A percentile compares a stretch with the other conserved stretches of the same genome.
Evolutionary conservation across 2,797 vertebrate species (phyloP).

Genomic region (Pogoniulus pusillus): DNA sequence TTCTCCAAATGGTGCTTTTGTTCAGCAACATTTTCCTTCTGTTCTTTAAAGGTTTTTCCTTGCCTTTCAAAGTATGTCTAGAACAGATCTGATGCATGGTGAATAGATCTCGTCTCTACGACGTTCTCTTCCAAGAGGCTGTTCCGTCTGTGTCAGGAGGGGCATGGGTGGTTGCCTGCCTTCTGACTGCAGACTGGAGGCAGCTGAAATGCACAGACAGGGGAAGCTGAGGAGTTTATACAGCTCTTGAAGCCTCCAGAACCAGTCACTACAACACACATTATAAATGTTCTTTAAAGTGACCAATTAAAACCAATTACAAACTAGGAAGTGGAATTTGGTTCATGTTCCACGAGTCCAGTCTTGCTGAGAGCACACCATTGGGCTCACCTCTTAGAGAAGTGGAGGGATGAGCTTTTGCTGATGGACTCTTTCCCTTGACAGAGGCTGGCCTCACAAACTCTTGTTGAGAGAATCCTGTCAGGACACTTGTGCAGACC

Average conservation of each 20-base stretch:
- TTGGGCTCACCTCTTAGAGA: neutral
- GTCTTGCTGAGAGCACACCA: neutral
- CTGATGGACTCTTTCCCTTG: neutral
- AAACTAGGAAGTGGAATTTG: neutral
- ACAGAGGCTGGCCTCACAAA: neutral
- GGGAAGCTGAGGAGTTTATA: neutral
- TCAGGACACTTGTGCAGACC: neutral
- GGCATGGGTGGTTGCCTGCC: neutral
- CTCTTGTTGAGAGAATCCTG: neutral
- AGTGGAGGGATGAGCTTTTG: neutral
- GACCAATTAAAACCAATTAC: neutral
- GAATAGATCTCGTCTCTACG: neutral
- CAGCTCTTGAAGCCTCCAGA: neutral
- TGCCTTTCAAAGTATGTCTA: neutral
- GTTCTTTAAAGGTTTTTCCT: neutral
- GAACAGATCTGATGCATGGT: neutral
- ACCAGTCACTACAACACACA: neutral
- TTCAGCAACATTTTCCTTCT: neutral
- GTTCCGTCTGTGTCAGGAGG: neutral
- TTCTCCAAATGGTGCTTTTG: neutral
- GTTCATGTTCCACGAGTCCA: neutral
- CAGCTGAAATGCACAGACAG: neutral
- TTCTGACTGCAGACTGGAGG: accelerated
- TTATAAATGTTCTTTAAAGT: neutral
- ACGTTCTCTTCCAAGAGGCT: neutral